Evolutionary conservation across 2,797 vertebrate species (phyloP).

Genomic region (Chelon labrosus): DNA sequence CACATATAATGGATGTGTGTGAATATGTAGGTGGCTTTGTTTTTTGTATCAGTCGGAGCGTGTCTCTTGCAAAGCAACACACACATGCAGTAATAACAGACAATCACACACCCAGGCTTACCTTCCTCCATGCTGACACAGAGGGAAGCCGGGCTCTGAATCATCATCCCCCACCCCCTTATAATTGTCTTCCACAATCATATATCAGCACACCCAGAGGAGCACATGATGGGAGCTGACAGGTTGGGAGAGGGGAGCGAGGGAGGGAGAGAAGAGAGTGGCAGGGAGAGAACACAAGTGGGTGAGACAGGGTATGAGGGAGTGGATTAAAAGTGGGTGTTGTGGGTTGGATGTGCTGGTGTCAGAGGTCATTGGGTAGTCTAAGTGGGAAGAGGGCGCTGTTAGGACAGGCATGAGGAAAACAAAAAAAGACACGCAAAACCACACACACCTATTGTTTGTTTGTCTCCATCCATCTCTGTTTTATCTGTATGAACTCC

Average conservation of each 20-base stretch:
- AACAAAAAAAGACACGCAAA: neutral
- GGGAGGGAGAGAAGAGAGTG: constrained; percentile 7
- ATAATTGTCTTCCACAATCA: constrained; percentile 33
- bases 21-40: constrained; percentile 40
- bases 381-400: constrained; percentile 29
- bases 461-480: constrained; percentile 3
- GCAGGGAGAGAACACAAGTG: constrained; percentile 26
- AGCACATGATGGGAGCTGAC: constrained; percentile 45
- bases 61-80: constrained; percentile 2
- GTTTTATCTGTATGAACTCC: constrained; percentile 55
- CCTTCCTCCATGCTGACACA: constrained; percentile 38
- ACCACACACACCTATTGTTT: constrained; percentile 6
- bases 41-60: constrained; percentile 27
- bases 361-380: constrained; percentile 31
- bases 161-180: constrained; percentile 12
- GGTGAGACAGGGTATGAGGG: constrained; percentile 13
- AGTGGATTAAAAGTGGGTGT: constrained; percentile 15
- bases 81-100: neutral
- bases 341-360: constrained; percentile 14
- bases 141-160: constrained; percentile 54
- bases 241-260: constrained; percentile 19
- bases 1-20: constrained; percentile 4
- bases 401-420: constrained; percentile 10
- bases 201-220: constrained; percentile 39
- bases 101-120: constrained; percentile 30